These are phyloP conservation scores for Propithecus deckenii DNA, from an alignment of 2,797 vertebrate species.

Conservation along the genomic window DNA sequence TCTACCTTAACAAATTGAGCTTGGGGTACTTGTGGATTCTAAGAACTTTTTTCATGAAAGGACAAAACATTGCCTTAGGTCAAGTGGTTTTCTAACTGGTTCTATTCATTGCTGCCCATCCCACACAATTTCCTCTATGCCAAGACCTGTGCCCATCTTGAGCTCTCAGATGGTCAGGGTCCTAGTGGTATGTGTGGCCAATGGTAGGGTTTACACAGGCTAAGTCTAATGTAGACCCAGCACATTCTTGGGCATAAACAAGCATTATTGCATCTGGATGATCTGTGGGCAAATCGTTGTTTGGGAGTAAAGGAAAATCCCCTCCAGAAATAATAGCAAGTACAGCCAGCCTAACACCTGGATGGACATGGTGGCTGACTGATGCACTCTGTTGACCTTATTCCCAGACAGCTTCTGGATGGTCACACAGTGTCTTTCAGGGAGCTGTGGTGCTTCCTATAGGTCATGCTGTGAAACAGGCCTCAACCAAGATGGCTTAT, in stretches of 20 bases:
- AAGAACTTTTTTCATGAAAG: not conserved
- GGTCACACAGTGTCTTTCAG: not conserved
- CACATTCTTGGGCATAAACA: not conserved
- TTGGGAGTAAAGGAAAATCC: conserved; percentile 13
- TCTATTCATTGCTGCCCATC: not conserved
- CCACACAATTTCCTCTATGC: not conserved
- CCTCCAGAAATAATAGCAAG: not conserved
- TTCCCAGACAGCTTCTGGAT: not conserved
- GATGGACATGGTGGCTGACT: not conserved
- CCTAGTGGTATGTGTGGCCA: not conserved
- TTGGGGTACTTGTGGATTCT: not conserved
- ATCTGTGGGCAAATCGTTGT: not conserved
- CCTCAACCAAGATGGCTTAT: not conserved
- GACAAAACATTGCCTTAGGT: not conserved
- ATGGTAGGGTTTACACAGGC: not conserved
- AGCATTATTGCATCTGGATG: not conserved
- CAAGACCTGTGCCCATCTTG: not conserved
- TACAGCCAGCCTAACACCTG: not conserved
- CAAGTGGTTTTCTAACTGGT: not conserved
- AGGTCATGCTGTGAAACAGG: not conserved
- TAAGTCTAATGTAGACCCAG: not conserved
- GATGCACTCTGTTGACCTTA: not conserved
- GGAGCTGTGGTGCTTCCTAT: not conserved
- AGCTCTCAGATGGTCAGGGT: not conserved
- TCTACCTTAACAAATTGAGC: not conserved